Evolutionary conservation across 2,113 vertebrate genomes (phyloP).

Genomic region (Seriola aureovittata): DNA sequence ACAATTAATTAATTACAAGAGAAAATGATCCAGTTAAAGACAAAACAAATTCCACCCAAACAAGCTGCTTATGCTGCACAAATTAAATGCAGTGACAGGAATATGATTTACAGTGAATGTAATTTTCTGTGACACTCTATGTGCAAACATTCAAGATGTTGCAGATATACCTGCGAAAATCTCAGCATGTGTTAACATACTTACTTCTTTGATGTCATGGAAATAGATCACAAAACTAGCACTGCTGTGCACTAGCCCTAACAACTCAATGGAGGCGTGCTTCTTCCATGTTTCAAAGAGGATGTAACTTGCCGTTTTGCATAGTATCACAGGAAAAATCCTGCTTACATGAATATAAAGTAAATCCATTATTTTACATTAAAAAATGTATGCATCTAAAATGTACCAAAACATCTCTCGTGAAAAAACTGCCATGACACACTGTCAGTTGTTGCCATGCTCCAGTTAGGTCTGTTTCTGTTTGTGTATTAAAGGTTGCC

Average conservation of each 20-base stretch:
- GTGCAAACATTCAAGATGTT: background rate
- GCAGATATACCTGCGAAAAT: constrained; percentile 17
- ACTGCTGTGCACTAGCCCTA: constrained; percentile 15
- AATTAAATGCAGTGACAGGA: constrained; percentile 9
- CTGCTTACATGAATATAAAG: constrained; percentile 1
- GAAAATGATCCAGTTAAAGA: background rate
- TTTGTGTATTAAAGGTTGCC: background rate
- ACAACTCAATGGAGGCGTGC: constrained; percentile 17
- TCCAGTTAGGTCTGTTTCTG: background rate
- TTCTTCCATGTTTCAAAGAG: constrained; percentile 19
- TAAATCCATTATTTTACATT: background rate
- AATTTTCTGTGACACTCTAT: background rate
- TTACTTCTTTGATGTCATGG: constrained; percentile 38
- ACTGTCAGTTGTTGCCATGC: background rate
- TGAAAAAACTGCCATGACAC: background rate
- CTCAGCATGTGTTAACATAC: constrained; percentile 8
- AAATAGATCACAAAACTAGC: constrained; percentile 37
- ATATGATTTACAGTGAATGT: background rate
- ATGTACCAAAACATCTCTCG: background rate
- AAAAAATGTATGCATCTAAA: background rate
- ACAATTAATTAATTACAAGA: background rate
- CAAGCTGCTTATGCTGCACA: background rate
- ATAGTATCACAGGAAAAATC: background rate
- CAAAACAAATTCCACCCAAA: background rate
- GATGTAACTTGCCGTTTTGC: constrained; percentile 21